Evolutionary conservation across 1,140 invertebrate genomes (phyloP).

Genomic region (Bombus breviceps): DNA sequence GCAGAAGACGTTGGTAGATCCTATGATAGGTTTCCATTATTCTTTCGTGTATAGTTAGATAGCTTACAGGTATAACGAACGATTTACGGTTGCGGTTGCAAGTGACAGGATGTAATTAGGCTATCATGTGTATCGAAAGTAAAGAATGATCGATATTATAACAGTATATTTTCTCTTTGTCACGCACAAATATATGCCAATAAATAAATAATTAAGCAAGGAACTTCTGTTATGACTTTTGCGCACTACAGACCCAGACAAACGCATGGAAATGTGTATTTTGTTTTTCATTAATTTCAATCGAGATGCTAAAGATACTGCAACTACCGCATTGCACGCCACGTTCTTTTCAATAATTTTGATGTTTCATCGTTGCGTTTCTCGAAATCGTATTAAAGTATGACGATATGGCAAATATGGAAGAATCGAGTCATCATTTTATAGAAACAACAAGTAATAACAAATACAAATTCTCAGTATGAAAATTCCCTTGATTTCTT

Average conservation of each 20-base stretch:
- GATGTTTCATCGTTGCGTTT: neutral
- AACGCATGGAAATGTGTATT: neutral
- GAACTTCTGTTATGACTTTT: constrained; percentile 35
- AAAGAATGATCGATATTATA: constrained; percentile 36
- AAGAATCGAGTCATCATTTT: too few species aligned
- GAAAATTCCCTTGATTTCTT: too few species aligned
- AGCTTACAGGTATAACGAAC: neutral
- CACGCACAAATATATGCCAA: constrained; percentile 53
- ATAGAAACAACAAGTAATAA: too few species aligned
- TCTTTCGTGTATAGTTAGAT: neutral
- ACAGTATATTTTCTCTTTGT: constrained; percentile 35
- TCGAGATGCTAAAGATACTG: neutral
- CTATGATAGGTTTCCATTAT: neutral
- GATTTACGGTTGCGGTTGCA: too few species aligned
- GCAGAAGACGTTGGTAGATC: neutral
- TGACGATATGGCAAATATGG: too few species aligned
- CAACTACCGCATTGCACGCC: too few species aligned
- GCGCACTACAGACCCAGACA: constrained; percentile 18
- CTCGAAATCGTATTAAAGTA: neutral
- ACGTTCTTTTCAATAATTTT: neutral
- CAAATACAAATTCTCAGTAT: too few species aligned
- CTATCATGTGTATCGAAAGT: constrained; percentile 9
- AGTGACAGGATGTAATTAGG: neutral
- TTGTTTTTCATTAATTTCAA: neutral
- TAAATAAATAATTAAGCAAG: constrained; percentile 48